These are phyloP conservation scores for Syndactyla subalaris DNA, from an alignment of 2,797 vertebrate genomes.

Conservation along the genomic window DNA sequence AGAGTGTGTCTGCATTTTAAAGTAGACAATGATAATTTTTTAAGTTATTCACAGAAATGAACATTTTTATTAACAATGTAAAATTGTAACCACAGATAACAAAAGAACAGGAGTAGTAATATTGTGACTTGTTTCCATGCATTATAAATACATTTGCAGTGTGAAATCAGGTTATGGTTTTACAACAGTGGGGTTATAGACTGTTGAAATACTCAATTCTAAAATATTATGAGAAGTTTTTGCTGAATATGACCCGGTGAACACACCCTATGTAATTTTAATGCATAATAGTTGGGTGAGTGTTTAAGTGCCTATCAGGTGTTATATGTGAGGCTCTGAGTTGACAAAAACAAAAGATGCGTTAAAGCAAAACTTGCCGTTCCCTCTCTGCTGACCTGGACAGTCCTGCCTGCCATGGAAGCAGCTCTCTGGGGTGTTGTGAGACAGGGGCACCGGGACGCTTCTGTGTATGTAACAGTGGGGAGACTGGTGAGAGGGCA, in stretches of 20 bases:
- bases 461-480: fast-evolving
- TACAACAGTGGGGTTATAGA: background rate
- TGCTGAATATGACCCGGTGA: background rate
- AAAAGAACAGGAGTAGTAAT: background rate
- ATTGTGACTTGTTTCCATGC: background rate
- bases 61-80: background rate
- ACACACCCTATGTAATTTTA: background rate
- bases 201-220: background rate
- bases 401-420: background rate
- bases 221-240: background rate
- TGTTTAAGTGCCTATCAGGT: background rate
- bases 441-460: background rate
- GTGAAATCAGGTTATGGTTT: background rate
- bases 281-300: too few relatives aligned
- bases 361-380: background rate
- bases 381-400: background rate
- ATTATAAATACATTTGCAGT: background rate
- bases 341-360: background rate
- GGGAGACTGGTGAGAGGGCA: background rate
- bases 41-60: background rate
- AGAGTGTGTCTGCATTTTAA: background rate
- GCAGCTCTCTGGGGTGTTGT: background rate
- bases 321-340: background rate
- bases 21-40: background rate
- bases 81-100: background rate